phyloP scores from a whole-genome alignment of 2,113 vertebrate genomes.

The Pangasianodon hypophthalmus region DNA sequence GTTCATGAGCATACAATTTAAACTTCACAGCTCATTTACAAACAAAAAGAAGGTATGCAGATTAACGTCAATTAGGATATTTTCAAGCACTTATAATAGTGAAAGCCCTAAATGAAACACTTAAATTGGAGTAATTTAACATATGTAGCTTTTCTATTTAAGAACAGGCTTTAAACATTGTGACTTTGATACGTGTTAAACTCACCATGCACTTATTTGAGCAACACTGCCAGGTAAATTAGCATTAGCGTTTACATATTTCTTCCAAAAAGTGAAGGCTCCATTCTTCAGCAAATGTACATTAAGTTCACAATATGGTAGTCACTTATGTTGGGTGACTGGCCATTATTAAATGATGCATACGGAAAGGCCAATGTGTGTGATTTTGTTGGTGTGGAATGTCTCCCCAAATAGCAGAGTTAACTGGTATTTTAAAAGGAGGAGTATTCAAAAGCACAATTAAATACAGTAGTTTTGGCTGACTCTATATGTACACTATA shows the following conservation, averaged over 20 bases:
- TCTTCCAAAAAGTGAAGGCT: neutral
- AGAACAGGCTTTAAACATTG: neutral
- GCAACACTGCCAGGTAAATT: neutral
- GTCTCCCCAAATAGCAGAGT: neutral
- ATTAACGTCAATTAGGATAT: conserved; percentile 53
- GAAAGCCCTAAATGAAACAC: conserved; percentile 21
- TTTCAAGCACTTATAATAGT: conserved; percentile 43
- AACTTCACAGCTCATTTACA: conserved; percentile 48
- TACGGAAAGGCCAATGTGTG: neutral
- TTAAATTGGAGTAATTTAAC: conserved; percentile 9
- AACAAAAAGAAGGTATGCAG: conserved; percentile 44
- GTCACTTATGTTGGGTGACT: neutral
- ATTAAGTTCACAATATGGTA: neutral
- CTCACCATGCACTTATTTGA: neutral
- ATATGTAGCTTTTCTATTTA: conserved; percentile 4
- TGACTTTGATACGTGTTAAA: neutral
- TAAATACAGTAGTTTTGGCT: neutral
- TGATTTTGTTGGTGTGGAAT: neutral
- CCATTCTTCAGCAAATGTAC: neutral
- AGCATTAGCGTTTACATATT: neutral
- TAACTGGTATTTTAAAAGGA: neutral
- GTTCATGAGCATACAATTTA: conserved; percentile 48
- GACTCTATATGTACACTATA: neutral
- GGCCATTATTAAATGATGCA: neutral
- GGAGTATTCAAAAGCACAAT: neutral